Evolutionary conservation across 2,113 vertebrate species (phyloP), one percentile per base, ranked within the genome.

Genomic region (Pelmatolapia mariae): DNA sequence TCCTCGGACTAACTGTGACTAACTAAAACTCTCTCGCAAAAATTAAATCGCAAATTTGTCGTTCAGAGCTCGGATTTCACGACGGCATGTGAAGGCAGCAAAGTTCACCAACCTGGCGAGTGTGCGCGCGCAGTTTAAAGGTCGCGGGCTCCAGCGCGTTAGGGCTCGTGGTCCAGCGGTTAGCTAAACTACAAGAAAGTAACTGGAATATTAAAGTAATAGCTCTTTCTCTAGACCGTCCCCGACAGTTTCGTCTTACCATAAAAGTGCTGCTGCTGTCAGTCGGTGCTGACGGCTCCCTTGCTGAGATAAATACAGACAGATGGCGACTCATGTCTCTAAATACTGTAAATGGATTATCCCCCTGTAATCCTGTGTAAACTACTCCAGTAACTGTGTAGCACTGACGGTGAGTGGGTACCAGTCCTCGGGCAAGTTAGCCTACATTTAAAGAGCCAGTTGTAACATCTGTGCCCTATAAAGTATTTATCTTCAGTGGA

Each of bases 301-400:
- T 95, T 85, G 22, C 93, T 86, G 92, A 78, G 92, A 90, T 95
- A 89, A 95, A 91, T 88, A 86, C 87, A 91, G 89, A 94, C 96
- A 96, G 96, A 96, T 97, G 96, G 96, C 89, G 92, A 95, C 93
- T 96, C 94, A 95, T 95, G 95, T 93, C 91, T 90, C 91, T 95
- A 95, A 95, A 96, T 95, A 93, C 94, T 92, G 89, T 93, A 93
- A 96, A 88, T 95, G 95, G 96, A 96, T 96, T 96, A 97, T 95
- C 94, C 82, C 54, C 66, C 24, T 52, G 89, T 96, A 96, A 97
- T 96, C 96, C 94, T 82, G 93, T 97, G 94, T 95, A 96, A 96
- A 95, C 94, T 93, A 95, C 93, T 92, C 94, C 93, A 92, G 87
- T 94, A 81, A 91, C 89, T 83, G 91, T 61, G 89, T 89, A 85